Conservation (phyloP, 35 echinoderm and acorn worm genomes). For the Lytechinus pictus region DNA sequence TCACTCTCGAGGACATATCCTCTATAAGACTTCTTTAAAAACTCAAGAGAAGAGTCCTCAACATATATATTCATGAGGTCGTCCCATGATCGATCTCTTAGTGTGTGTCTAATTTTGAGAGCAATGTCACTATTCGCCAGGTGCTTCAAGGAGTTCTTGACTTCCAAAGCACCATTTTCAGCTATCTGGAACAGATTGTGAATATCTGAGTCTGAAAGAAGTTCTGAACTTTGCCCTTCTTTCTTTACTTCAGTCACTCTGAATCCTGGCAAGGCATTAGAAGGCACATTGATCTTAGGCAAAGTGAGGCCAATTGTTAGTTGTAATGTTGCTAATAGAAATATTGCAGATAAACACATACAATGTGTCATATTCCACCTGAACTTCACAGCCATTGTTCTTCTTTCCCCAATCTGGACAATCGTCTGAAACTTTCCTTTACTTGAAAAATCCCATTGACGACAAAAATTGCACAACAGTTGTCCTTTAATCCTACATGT, state of each 20-base stretch:
- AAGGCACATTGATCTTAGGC: slow-evolving; percentile 41
- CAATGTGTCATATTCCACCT: not conserved
- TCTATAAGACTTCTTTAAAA: not conserved
- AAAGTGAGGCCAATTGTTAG: slow-evolving; percentile 15
- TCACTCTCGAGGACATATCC: not conserved
- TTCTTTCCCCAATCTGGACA: not conserved
- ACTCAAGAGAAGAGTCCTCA: not conserved
- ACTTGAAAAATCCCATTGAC: not conserved
- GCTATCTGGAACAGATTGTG: slow-evolving; percentile 39
- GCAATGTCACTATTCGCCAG: slow-evolving; percentile 37
- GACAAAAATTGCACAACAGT: not conserved
- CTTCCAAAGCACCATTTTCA: slow-evolving; percentile 38
- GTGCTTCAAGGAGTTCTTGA: slow-evolving; percentile 31
- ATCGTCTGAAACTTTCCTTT: not conserved
- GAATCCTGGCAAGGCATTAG: slow-evolving; percentile 39
- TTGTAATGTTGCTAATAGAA: not conserved
- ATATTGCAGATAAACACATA: slow-evolving; percentile 35
- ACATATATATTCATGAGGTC: not conserved
- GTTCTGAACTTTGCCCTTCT: not conserved
- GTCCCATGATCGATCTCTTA: not conserved
- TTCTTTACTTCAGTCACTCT: slow-evolving; percentile 19
- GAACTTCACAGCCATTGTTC: not conserved
- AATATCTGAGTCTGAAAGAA: slow-evolving; percentile 9
- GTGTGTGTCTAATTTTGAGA: slow-evolving; percentile 31
- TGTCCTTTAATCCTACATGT: not conserved